Evolutionary conservation across 1,140 invertebrate genomes (phyloP).

Genomic region (Ostrea edulis): DNA sequence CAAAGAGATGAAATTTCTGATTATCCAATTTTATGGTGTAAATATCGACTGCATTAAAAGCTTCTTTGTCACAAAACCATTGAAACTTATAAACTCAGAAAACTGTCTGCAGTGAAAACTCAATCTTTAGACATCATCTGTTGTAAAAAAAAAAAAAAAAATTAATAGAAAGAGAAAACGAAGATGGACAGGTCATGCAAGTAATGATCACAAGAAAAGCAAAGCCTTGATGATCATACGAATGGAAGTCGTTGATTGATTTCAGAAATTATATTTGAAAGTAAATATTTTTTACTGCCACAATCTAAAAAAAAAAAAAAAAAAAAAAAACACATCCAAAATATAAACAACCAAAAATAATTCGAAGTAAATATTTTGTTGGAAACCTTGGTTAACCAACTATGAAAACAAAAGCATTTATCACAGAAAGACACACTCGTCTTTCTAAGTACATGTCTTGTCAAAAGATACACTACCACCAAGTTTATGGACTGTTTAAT

Average conservation of each 20-base stretch:
- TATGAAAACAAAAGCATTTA: background rate
- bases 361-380: background rate
- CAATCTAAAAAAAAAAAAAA: background rate
- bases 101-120: background rate
- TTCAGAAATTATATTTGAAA: background rate
- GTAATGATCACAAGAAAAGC: conserved; percentile 8
- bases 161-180: background rate
- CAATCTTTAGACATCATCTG: background rate
- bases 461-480: background rate
- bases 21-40: background rate
- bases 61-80: background rate
- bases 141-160: background rate
- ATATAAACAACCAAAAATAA: background rate
- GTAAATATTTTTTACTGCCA: background rate
- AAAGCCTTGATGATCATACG: background rate
- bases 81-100: background rate
- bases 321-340: background rate
- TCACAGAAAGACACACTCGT: background rate
- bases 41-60: background rate
- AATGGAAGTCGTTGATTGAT: background rate
- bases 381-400: background rate
- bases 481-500: background rate
- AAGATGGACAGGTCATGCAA: background rate
- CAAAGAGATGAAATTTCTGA: background rate
- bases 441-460: background rate